These are phyloP conservation scores for Mythimna lalbum DNA, from an alignment of 2,888 invertebrate species.

Conservation along the genomic window DNA sequence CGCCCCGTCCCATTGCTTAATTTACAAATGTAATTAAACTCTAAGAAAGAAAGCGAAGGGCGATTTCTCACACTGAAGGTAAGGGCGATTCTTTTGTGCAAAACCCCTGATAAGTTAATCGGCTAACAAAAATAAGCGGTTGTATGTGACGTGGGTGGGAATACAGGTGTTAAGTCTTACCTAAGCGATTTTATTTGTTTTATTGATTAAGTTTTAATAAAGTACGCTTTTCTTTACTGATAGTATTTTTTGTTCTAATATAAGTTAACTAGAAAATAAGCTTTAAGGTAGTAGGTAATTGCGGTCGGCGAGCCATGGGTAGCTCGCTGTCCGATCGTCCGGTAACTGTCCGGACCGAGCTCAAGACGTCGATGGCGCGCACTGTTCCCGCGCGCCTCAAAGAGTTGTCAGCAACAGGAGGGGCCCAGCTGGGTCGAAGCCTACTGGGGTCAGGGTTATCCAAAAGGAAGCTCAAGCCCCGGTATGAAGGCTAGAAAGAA, in stretches of 20 bases:
- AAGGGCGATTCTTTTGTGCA: conserved; percentile 58
- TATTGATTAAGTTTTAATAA: conserved; percentile 15
- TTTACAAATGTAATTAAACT: conserved; percentile 69
- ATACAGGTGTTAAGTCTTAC: conserved; percentile 42
- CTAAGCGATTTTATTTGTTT: conserved; percentile 26
- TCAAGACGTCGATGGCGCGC: too few species aligned
- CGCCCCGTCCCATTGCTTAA: conserved; percentile 64
- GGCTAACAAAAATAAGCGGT: conserved; percentile 56
- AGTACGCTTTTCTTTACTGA: background rate
- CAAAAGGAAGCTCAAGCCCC: too few species aligned
- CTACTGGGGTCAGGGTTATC: too few species aligned
- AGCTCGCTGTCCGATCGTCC: too few species aligned
- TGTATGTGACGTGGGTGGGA: conserved; percentile 58
- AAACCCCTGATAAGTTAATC: conserved; percentile 65
- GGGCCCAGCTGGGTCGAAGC: too few species aligned
- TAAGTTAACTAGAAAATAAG: too few species aligned
- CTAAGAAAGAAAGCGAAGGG: conserved; percentile 59
- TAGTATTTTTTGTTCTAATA: background rate
- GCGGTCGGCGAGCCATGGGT: too few species aligned
- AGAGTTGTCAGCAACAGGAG: too few species aligned
- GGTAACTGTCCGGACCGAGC: too few species aligned
- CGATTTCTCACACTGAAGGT: conserved; percentile 59
- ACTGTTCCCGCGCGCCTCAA: too few species aligned
- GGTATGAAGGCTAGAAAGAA: too few species aligned
- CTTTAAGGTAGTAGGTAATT: too few species aligned